Base-by-base conservation (phyloP, 1,140 invertebrate genomes). In the Drosophila saltans region DNA sequence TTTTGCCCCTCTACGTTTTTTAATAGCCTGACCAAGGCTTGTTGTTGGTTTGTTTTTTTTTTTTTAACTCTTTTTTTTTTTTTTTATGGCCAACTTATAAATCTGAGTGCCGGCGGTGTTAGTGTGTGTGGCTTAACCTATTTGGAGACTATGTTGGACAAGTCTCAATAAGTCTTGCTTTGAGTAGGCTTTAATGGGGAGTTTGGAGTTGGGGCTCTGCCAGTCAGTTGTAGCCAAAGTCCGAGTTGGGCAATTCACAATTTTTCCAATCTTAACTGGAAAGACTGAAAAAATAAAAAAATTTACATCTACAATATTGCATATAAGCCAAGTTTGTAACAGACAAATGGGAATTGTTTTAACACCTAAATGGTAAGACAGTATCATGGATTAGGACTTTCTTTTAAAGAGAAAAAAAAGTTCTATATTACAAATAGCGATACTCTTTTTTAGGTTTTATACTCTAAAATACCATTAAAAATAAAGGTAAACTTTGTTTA, bases 41-140 rank as follows among this genome's bases (percentile, higher is more conserved):
- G 78, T 75, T 81, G 71, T 76, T 75, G 66, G 69, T 59, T 72
- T 77, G 55, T 78, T 66, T 63, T 68, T 66, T 56, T 66, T 56
- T 59, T 39, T 60, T 24, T 60, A 30, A 30, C 16, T 70, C 58
- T 59, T 21, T 43, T 33, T 71, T 10, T 78, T 78, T 52, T 52
- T 52, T 52, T 84, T 84, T 80, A 84, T 75, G 61, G 66, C 74
- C 70, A 80, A 77, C 74, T 66, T 80, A 80, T 78, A 89, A 89
- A 78, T 78, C 70, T 16, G 62, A 56, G 64, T 62, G 41, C 48
- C 45, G 33, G 36, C 24, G 40, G 40, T 55, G 36, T 39, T 43
- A 67, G 40, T 62, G 40, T 63, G 57, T 80, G 55, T 71, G 58
- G 63, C 77, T 72, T 83, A 73, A 73, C 73, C 81, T 69, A 84